Conservation (phyloP, 2,113 vertebrate species). For the Saccopteryx bilineata region DNA sequence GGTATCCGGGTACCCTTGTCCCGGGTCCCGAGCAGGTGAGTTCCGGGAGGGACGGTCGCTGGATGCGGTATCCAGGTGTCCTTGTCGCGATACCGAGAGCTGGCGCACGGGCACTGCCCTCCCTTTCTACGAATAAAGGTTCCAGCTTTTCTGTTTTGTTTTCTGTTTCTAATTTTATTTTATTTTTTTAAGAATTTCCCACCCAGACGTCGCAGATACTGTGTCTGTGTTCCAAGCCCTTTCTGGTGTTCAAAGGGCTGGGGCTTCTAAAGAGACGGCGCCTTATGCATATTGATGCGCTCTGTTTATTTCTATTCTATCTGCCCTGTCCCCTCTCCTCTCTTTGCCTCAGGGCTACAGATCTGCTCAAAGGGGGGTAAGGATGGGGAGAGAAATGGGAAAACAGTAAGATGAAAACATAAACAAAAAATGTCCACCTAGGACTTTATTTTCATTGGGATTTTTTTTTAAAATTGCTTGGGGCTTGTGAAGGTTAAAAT, state of each 20-base stretch:
- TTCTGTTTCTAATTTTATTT: too few relatives aligned
- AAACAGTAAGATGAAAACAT: not conserved
- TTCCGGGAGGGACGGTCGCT: too few relatives aligned
- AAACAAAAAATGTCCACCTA: not conserved
- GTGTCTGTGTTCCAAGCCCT: not conserved
- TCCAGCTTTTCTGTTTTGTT: too few relatives aligned
- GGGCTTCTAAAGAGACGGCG: not conserved
- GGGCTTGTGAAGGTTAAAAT: not conserved
- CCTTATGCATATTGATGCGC: not conserved
- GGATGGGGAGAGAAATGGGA: not conserved
- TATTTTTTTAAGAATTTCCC: too few relatives aligned
- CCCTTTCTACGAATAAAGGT: too few relatives aligned
- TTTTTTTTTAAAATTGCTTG: not conserved
- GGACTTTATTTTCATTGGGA: not conserved
- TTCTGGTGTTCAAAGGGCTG: not conserved
- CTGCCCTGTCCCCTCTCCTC: rapidly evolving
- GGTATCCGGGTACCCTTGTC: too few relatives aligned
- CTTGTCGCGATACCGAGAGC: too few relatives aligned
- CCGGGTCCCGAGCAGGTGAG: too few relatives aligned
- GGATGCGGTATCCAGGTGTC: too few relatives aligned
- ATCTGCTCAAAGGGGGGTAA: rapidly evolving
- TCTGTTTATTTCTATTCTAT: not conserved
- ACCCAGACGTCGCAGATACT: not conserved
- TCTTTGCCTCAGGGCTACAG: not conserved
- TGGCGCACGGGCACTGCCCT: too few relatives aligned